Evolutionary conservation across 53 echinoderm and acorn worm genomes (phyloP).

Genomic region (Pentamera pediparva): DNA sequence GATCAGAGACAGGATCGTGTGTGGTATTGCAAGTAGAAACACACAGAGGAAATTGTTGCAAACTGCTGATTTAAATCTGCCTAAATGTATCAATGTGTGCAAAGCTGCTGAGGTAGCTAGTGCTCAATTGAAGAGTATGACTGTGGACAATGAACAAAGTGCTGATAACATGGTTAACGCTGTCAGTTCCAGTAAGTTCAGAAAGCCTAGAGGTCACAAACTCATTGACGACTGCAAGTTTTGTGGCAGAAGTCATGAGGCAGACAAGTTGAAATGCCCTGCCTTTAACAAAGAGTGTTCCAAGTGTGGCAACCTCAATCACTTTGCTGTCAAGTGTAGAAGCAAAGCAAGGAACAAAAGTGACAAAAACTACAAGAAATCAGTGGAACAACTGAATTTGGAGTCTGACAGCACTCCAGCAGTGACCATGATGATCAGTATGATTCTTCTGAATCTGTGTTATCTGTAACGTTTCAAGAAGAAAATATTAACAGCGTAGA

Average conservation of each 20-base stretch:
- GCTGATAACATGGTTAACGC: neutral
- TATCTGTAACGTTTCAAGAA: neutral
- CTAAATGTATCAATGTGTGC: slow-evolving; percentile 26
- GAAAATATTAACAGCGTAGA: neutral
- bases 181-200: neutral
- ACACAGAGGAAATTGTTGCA: neutral
- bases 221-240: slow-evolving; percentile 6
- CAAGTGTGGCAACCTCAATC: neutral
- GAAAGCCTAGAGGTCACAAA: too few species aligned
- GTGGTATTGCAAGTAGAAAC: slow-evolving; percentile 10
- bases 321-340: neutral
- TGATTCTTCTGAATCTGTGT: slow-evolving; percentile 12
- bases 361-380: neutral
- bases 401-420: neutral
- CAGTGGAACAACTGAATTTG: neutral
- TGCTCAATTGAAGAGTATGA: slow-evolving; percentile 1
- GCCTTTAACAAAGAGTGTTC: slow-evolving; percentile 18
- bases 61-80: slow-evolving; percentile 11
- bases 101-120: neutral
- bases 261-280: slow-evolving; percentile 21
- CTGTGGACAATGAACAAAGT: neutral
- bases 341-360: neutral
- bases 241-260: slow-evolving; percentile 15
- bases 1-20: slow-evolving; percentile 23
- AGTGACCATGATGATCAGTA: neutral